These are phyloP conservation scores for Musca vetustissima DNA, from an alignment of 1,140 invertebrate genomes.

Conservation along the genomic window DNA sequence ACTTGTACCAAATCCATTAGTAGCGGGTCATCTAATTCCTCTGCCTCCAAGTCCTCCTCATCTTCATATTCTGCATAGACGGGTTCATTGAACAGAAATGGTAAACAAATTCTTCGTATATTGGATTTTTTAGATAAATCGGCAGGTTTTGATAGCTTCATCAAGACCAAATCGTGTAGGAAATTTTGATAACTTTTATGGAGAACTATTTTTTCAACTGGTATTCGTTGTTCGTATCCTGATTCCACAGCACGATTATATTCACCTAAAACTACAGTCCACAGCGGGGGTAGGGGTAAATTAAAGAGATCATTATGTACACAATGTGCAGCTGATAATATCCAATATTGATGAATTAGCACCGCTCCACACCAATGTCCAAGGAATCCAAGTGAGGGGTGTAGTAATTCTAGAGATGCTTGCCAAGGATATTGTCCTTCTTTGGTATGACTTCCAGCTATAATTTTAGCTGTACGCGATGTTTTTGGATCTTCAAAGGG, in stretches of 20 bases:
- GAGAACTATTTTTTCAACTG: constrained; percentile 79
- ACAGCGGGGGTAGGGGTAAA: constrained; percentile 80
- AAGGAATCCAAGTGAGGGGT: constrained; percentile 85
- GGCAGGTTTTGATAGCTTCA: constrained; percentile 78
- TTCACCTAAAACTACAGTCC: constrained; percentile 86
- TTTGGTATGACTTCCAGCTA: constrained; percentile 43
- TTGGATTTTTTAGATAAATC: constrained; percentile 66
- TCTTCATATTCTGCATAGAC: background rate
- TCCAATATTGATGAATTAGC: constrained; percentile 79
- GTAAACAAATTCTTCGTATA: constrained; percentile 75
- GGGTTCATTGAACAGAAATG: constrained; percentile 49
- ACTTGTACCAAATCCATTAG: constrained; percentile 40
- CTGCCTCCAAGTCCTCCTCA: constrained; percentile 30
- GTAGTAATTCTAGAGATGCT: constrained; percentile 83
- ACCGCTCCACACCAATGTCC: constrained; percentile 93
- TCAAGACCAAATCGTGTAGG: constrained; percentile 86
- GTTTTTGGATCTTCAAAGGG: constrained; percentile 9
- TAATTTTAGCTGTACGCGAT: constrained; percentile 41
- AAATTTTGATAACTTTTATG: constrained; percentile 86
- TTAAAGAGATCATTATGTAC: constrained; percentile 86
- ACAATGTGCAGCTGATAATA: constrained; percentile 89
- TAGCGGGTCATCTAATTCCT: constrained; percentile 29
- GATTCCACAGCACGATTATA: constrained; percentile 76
- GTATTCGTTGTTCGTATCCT: constrained; percentile 75
- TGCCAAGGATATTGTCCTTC: constrained; percentile 60